Conservation (phyloP, 2,888 invertebrate genomes). For the Oligia strigilis region DNA sequence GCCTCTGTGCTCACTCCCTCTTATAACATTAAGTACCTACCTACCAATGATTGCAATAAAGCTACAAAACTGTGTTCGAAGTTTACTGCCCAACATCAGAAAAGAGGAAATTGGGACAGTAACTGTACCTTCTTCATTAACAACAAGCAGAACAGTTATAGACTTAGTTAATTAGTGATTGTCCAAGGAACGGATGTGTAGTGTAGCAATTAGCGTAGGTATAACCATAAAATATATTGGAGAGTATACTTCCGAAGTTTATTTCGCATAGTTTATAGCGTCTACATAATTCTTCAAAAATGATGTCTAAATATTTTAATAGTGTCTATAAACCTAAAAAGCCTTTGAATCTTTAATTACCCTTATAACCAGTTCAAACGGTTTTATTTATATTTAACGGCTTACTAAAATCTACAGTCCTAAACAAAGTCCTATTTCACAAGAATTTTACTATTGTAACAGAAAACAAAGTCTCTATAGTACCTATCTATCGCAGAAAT, state of each 20-base stretch:
- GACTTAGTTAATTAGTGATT: conserved; percentile 48
- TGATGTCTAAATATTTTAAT: conserved; percentile 26
- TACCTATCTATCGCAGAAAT: conserved; percentile 33
- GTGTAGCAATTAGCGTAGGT: conserved; percentile 31
- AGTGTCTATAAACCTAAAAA: conserved; percentile 29
- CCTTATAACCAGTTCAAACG: neutral
- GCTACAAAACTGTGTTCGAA: neutral
- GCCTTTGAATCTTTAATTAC: conserved; percentile 3
- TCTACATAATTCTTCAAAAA: conserved; percentile 6
- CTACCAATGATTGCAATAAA: neutral
- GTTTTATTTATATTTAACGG: neutral
- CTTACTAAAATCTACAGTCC: neutral
- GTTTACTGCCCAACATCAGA: neutral
- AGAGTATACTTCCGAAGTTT: conserved; percentile 7
- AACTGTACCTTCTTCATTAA: conserved; percentile 52
- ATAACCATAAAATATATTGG: conserved; percentile 35
- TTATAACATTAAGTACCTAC: neutral
- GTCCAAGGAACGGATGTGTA: conserved; percentile 40
- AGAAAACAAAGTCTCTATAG: conserved; percentile 18
- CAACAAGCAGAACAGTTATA: conserved; percentile 37
- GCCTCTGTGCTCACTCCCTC: neutral
- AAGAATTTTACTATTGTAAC: conserved; percentile 9
- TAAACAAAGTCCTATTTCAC: conserved; percentile 19
- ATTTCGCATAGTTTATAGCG: conserved; percentile 25
- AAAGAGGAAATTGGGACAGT: conserved; percentile 47